Base-by-base conservation (phyloP, 2,113 vertebrate species). In the Dipodomys merriami region DNA sequence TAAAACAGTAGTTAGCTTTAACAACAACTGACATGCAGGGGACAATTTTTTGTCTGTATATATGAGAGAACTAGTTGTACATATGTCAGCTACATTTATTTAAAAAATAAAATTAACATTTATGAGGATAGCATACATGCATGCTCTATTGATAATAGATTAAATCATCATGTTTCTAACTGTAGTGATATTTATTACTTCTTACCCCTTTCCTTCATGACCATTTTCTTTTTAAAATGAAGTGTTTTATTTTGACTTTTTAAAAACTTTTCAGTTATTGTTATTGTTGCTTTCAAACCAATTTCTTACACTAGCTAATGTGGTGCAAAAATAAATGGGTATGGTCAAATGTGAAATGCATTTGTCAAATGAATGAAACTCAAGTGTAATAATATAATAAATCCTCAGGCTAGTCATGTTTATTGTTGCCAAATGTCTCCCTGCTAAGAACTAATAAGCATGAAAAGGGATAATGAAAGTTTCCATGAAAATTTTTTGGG, bases 361-460 rank as follows among this genome's bases (percentile, higher is more conserved):
- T 95, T 96, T 97, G 95, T 94, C 87, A 91, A 95, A 71, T 93
- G 94, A 96, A 93, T 94, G 88, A 95, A 93, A 94, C 85, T 80
- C 23, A 95, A 96, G 93, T 94, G 85, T 77, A 95, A 93, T 94
- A 96, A 94, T 94, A 91, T 83, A 96, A 96, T 94, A 97, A 95
- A 94, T 95, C 94, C 95, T 93, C 87, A 81, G 95, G 95, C 96
- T 73, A 95, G 87, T 88, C 88, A 94, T 97, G 93, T 95, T 94
- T 97, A 96, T 97, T 97, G 91, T 91, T 96, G 94, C 96, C 96
- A 97, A 96, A 97, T 96, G 95, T 95, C 82, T 96, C 93, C 79
- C 90, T 96, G 93, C 96, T 96, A 96, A 95, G 94, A 95, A 95
- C 91, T 95, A 95, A 96, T 95, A 95, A 95, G 83, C 95, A 90